These are phyloP conservation scores for Euphonia xanthogaster DNA, from an alignment of 2,797 vertebrate genomes.

Conservation along the genomic window DNA sequence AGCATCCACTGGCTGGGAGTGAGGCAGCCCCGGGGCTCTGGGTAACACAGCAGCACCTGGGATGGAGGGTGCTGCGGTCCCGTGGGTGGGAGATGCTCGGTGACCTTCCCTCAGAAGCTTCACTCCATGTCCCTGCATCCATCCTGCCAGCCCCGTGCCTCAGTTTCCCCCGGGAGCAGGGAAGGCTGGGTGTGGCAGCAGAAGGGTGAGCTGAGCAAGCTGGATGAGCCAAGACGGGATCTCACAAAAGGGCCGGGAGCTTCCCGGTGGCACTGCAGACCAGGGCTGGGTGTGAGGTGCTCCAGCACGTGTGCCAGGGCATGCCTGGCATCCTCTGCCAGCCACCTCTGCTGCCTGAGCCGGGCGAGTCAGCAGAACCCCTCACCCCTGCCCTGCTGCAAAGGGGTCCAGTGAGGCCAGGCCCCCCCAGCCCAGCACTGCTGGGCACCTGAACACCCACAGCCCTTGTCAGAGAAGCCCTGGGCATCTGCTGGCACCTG, in stretches of 20 bases:
- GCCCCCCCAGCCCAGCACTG: too few species aligned
- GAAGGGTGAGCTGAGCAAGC: not conserved
- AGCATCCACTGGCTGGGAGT: fast-evolving
- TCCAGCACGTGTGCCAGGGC: not conserved
- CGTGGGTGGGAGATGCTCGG: fast-evolving
- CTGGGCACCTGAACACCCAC: too few species aligned
- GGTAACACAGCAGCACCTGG: not conserved
- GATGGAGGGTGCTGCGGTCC: not conserved
- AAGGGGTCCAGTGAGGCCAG: fast-evolving
- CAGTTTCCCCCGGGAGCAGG: not conserved
- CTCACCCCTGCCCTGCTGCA: not conserved
- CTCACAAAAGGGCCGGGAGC: not conserved
- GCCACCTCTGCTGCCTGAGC: not conserved
- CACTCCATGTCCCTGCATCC: fast-evolving
- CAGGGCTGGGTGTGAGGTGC: not conserved
- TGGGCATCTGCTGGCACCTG: not conserved
- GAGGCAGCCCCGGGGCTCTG: fast-evolving
- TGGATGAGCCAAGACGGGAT: not conserved
- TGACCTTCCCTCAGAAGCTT: not conserved
- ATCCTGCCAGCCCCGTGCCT: not conserved
- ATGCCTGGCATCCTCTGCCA: not conserved
- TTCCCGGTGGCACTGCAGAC: not conserved
- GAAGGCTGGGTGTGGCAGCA: not conserved
- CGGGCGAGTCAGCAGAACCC: not conserved
- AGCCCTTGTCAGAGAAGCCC: not conserved